Evolutionary conservation across 2,888 invertebrate species (phyloP), one percentile per base, ranked within the genome.

Genomic region (Zaprionus obscuricornis): DNA sequence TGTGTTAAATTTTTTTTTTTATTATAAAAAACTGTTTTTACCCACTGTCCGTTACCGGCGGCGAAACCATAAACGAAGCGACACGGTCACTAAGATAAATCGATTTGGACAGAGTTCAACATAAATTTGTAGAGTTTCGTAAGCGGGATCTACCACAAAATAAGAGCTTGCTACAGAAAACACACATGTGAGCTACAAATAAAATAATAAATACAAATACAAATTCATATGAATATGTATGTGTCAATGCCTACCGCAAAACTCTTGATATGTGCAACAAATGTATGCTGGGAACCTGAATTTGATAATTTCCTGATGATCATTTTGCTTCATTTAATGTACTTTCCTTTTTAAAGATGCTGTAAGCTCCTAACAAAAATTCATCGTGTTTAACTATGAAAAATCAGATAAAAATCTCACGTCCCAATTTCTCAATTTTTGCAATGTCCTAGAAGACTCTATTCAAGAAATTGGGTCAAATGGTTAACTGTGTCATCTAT

Each of bases 11-110:
- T n/a, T n/a, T n/a, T n/a, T n/a, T n/a, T n/a, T n/a, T n/a, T n/a
- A n/a, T n/a, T n/a, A n/a, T n/a, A n/a, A n/a, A n/a, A n/a, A n/a
- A n/a, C n/a, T n/a, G n/a, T n/a, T n/a, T n/a, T n/a, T n/a, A n/a
- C 5, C 54, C 54, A 54, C 26, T 40, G 55, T 55, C 39, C 40
- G 5, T 10, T 4, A n/a, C n/a, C n/a, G 33, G 13, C 39, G 13
- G 31, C 13, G 13, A 37, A 54, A 31, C 20, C 24, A 46, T 40
- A 33, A 20, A 26, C 39, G 17, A 33, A 55, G 6, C 33, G 56
- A 47, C 39, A 40, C 39, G 49, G 49, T 50, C 49, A 50, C 58
- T 60, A 60, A 60, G 50, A 57, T 49, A 50, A 60, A 57, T 60
- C 58, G 60, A 60, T 57, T 60, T 49, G 59, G 20, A 55, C 42